phyloP scores from a whole-genome alignment of 2,113 vertebrate genomes.

The Apeltes quadracus region DNA sequence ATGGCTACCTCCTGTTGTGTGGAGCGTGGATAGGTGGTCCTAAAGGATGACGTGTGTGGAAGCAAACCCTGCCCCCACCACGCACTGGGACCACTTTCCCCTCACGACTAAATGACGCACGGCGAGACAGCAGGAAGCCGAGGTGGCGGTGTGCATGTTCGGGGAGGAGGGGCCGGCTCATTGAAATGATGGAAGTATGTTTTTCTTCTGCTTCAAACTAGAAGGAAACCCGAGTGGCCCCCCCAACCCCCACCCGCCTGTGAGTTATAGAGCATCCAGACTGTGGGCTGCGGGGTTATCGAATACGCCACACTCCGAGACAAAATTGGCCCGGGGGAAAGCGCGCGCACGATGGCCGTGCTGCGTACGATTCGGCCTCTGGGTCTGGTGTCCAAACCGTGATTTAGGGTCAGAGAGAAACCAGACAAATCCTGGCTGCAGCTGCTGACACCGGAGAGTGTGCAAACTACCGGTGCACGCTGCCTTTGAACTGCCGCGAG shows the following conservation, averaged over 20 bases:
- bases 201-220: conserved; percentile 61
- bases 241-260: conserved; percentile 27
- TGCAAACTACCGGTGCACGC: conserved; percentile 47
- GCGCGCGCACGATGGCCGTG: conserved; percentile 24
- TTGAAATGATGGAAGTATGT: conserved; percentile 68
- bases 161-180: background rate
- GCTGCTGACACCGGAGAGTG: conserved; percentile 57
- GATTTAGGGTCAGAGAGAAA: conserved; percentile 59
- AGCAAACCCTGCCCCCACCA: conserved; percentile 12
- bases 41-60: conserved; percentile 46
- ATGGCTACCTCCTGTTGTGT: conserved; percentile 18
- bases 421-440: conserved; percentile 44
- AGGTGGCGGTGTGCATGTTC: conserved; percentile 27
- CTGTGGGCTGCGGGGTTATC: conserved; percentile 61
- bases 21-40: conserved; percentile 15
- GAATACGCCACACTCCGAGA: conserved; percentile 46
- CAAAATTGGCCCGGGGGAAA: conserved; percentile 29
- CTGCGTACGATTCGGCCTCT: conserved; percentile 37
- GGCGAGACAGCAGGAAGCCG: conserved; percentile 74
- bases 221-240: conserved; percentile 58
- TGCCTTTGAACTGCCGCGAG: conserved; percentile 40
- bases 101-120: conserved; percentile 42
- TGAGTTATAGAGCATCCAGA: conserved; percentile 62
- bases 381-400: conserved; percentile 46
- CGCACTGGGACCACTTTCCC: conserved; percentile 4